phyloP scores from a whole-genome alignment of 2,888 invertebrate genomes.

The Eumerus sabulonum region DNA sequence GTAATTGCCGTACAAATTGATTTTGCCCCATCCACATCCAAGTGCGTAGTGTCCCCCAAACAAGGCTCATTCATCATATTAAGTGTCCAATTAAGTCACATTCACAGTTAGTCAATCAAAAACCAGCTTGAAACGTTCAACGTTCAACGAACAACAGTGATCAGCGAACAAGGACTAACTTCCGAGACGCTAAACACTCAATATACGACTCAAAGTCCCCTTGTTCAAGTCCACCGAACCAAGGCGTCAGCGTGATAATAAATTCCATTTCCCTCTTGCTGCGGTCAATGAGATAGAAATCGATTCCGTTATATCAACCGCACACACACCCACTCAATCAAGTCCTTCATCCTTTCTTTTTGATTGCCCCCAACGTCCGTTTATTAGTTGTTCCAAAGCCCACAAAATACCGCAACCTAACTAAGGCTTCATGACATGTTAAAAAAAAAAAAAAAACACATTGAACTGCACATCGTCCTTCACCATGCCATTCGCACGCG shows the following conservation, averaged over 20 bases:
- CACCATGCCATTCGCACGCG: constrained; percentile 18
- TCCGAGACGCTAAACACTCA: too few species aligned
- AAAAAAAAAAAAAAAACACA: constrained; percentile 3
- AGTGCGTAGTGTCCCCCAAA: background rate
- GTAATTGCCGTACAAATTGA: too few species aligned
- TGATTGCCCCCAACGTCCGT: background rate
- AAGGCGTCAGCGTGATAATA: constrained; percentile 14
- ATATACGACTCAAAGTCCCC: too few species aligned
- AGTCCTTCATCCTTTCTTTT: background rate
- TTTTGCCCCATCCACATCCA: background rate
- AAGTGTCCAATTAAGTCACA: constrained; percentile 5
- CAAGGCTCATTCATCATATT: background rate
- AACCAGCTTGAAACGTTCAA: background rate
- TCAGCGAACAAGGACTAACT: too few species aligned
- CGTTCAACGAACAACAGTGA: too few species aligned
- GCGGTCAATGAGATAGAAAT: constrained; percentile 44
- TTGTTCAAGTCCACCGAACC: background rate
- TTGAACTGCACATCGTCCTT: constrained; percentile 42
- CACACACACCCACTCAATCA: too few species aligned
- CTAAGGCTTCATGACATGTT: background rate
- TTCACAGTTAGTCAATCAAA: constrained; percentile 12
- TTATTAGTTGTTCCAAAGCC: constrained; percentile 9
- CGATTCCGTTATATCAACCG: constrained; percentile 29
- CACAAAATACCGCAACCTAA: constrained; percentile 13
- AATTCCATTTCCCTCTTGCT: constrained; percentile 26